A percentile compares a stretch with the other conserved stretches of the same genome.
Conservation (phyloP, 2,797 vertebrate species). For the Pangasius mekongensis region DNA sequence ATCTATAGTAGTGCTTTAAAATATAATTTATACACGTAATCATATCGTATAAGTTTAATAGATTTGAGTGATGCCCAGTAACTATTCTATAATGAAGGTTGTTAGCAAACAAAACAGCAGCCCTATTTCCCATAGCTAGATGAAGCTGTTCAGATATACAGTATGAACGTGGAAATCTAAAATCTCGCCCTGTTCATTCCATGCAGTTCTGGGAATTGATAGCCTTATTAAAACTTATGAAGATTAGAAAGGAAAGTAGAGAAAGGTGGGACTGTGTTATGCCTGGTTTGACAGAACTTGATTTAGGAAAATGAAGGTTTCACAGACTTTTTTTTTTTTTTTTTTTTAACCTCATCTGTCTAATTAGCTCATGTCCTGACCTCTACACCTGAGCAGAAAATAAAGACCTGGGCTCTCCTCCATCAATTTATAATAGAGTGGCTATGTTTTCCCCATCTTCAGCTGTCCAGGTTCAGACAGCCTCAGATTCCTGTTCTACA, state of each 20-base stretch:
- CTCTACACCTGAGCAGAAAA: not conserved
- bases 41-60: not conserved
- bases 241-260: not conserved
- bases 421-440: not conserved
- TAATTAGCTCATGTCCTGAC: not conserved
- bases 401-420: not conserved
- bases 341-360: not conserved
- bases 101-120: not conserved
- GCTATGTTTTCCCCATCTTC: not conserved
- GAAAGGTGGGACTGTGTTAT: not conserved
- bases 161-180: not conserved
- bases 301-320: not conserved
- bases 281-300: not conserved
- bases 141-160: not conserved
- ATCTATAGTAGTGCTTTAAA: not conserved
- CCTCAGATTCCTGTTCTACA: not conserved
- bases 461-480: not conserved
- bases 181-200: not conserved
- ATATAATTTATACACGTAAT: not conserved
- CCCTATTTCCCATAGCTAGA: not conserved
- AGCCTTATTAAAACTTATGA: not conserved
- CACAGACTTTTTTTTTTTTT: not conserved
- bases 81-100: not conserved
- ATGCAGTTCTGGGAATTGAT: not conserved
- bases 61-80: not conserved